Evolutionary conservation across 35 echinoderm and acorn worm species (phyloP), one percentile per base, ranked within the genome.

Genomic region (Hemicentrotus pulcherrimus): DNA sequence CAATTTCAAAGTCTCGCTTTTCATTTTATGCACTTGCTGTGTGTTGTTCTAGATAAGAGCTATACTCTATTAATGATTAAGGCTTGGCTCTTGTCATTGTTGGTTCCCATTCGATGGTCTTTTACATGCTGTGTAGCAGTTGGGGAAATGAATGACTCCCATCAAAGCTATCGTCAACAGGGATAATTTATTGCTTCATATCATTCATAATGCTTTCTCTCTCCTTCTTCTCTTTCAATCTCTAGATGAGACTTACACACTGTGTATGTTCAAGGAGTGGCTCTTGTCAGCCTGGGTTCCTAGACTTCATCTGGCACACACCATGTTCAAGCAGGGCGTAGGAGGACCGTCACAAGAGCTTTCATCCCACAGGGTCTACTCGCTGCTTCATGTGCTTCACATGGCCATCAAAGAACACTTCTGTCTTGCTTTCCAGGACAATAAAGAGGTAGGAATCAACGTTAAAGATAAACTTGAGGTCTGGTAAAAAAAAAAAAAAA

Each of bases 211-310:
- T n/a, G 8, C 65, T 18, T 78, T 78, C 19, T 55, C 50, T 55
- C 12, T n/a, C 6, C 19, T 0, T 78, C 19, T 0, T 78, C 65
- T 78, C 65, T 55, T 55, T 55, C 50, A 13, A 55, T 55, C 50
- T 93, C 35, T 31, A 97, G 96, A 97, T 18, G 45, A 92, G 46
- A 95, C 47, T 46, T 31, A 95, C 46, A 97, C 96, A 31, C 91
- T 97, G 46, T 70, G 61, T 31, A 86, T 95, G 61, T 55, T 97
- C 12, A 86, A 48, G 8, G 61, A 88, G n/a, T 41, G 94, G 41
- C 33, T 97, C 31, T 12, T 19, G n/a, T 78, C 94, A 9, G 28
- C 65, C 0, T 87, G 91, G 94, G 31, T 93, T 12, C 48, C 46
- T 5, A 47, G 71, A 32, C 46, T 97, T 32, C 22, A 92, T 32